Conservation (phyloP, 2,888 invertebrate genomes). For the Tipula confusa region DNA sequence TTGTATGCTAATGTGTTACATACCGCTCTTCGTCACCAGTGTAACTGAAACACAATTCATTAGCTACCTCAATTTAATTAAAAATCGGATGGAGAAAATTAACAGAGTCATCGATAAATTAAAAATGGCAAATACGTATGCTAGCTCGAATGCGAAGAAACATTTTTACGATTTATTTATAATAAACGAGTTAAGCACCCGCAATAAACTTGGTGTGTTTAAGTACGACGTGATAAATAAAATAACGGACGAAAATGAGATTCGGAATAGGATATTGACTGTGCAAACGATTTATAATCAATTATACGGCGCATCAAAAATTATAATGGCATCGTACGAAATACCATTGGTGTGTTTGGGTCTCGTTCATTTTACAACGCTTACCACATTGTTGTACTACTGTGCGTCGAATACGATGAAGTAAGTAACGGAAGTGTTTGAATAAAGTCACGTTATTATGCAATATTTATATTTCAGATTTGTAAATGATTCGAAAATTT, state of each 20-base stretch:
- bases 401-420: neutral
- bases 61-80: neutral
- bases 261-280: no score
- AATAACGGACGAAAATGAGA: no score
- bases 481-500: neutral
- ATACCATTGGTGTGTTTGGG: neutral
- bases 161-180: neutral
- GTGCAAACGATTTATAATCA: no score
- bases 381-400: neutral
- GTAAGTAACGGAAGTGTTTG: neutral
- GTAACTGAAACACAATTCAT: neutral
- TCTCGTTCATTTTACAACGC: neutral
- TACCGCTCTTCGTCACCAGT: neutral
- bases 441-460: neutral
- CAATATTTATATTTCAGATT: neutral
- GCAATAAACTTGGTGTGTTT: neutral
- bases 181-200: neutral
- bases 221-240: neutral
- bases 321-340: no score
- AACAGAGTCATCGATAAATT: neutral
- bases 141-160: neutral
- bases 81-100: neutral
- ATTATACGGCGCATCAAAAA: no score
- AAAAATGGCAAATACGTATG: neutral
- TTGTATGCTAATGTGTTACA: neutral